Evolutionary conservation across 2,797 vertebrate genomes (phyloP).

Genomic region (Gobio occitaniae): DNA sequence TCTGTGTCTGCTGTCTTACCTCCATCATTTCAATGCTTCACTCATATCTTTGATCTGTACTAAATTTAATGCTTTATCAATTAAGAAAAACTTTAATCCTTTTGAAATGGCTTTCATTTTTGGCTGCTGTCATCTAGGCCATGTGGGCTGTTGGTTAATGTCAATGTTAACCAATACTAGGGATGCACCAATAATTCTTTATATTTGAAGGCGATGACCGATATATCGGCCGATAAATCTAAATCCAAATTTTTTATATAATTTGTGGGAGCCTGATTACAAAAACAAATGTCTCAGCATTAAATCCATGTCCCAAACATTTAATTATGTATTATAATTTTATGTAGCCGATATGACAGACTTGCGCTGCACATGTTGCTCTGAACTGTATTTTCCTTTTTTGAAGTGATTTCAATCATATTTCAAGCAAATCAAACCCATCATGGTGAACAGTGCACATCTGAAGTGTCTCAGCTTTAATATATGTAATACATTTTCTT

Average conservation of each 20-base stretch:
- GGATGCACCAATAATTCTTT: not conserved
- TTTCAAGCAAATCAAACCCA: no score
- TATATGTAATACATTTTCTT: no score
- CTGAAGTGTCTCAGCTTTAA: no score
- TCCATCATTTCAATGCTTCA: conserved; percentile 15
- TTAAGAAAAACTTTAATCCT: not conserved
- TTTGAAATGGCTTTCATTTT: not conserved
- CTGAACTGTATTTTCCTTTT: no score
- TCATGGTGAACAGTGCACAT: no score
- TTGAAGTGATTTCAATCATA: no score
- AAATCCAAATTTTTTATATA: not conserved
- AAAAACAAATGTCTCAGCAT: no score
- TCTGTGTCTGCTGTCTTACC: conserved; percentile 33
- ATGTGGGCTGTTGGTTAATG: not conserved
- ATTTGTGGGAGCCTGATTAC: no score
- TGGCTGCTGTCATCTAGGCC: not conserved
- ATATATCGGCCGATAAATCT: not conserved
- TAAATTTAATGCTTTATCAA: not conserved
- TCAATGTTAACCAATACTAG: not conserved
- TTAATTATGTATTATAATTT: no score
- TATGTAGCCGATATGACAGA: no score
- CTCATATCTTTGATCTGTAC: not conserved
- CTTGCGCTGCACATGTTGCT: no score
- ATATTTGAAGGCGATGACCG: not conserved
- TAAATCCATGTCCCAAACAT: no score